Conservation (phyloP, 1,140 invertebrate species). For the Brachionus koreanus region DNA sequence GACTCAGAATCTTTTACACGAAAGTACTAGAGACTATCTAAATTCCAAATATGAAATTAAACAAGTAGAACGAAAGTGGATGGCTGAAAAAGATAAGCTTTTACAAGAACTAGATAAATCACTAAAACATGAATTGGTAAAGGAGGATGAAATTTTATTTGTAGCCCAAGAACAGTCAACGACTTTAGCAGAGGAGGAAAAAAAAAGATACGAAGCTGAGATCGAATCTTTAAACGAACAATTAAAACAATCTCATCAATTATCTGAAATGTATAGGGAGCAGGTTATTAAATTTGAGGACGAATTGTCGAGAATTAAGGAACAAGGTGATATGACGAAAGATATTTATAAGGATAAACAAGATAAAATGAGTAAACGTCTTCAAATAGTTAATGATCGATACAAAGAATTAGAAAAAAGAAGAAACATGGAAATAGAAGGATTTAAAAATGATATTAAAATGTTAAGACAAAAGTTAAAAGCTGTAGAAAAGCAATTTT, state of each 20-base stretch:
- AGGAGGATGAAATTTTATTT: constrained; percentile 41
- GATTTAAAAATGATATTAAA: constrained; percentile 59
- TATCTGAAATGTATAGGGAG: constrained; percentile 58
- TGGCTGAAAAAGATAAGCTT: constrained; percentile 58
- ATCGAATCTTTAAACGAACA: constrained; percentile 53
- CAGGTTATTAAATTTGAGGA: constrained; percentile 58
- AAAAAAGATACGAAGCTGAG: constrained; percentile 28
- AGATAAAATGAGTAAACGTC: constrained; percentile 55
- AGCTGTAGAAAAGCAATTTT: constrained; percentile 57
- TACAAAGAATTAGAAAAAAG: constrained; percentile 58
- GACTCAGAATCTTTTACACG: constrained; percentile 58
- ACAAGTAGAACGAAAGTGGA: constrained; percentile 55
- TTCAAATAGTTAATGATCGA: constrained; percentile 56
- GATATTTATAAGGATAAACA: constrained; percentile 56
- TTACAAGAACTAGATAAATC: constrained; percentile 46
- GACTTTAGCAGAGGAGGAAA: constrained; percentile 21
- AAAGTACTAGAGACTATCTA: constrained; percentile 58
- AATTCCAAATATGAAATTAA: constrained; percentile 54
- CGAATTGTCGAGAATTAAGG: constrained; percentile 54
- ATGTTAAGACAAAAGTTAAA: constrained; percentile 55
- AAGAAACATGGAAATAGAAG: constrained; percentile 58
- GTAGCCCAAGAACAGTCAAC: constrained; percentile 25
- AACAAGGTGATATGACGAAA: constrained; percentile 56
- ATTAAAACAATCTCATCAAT: constrained; percentile 54
- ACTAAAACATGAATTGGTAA: not conserved